phyloP scores from a whole-genome alignment of 2,797 vertebrate species.

The Threskiornis aethiopicus region DNA sequence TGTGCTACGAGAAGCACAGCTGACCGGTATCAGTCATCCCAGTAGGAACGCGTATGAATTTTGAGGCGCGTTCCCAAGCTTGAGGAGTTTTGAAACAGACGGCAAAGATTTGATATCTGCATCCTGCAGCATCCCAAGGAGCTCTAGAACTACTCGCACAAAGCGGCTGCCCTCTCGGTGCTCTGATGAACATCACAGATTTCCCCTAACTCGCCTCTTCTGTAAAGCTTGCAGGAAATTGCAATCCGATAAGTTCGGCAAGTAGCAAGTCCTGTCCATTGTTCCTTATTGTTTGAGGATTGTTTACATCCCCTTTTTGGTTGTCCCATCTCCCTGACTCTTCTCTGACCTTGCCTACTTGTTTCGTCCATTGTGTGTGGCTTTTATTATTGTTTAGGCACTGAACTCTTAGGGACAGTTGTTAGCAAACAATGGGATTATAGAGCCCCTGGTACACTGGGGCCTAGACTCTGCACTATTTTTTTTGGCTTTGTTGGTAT shows the following conservation, averaged over 20 bases:
- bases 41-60: accelerated
- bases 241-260: neutral
- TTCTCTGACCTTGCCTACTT: neutral
- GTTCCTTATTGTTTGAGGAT: constrained; percentile 31
- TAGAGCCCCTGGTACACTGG: neutral
- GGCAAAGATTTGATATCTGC: neutral
- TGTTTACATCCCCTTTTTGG: constrained; percentile 42
- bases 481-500: neutral
- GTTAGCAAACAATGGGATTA: neutral
- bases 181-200: constrained; percentile 56
- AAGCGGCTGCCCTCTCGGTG: neutral
- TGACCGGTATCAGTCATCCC: neutral
- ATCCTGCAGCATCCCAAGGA: neutral
- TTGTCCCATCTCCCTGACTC: constrained; percentile 52
- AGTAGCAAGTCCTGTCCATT: neutral
- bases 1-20: neutral
- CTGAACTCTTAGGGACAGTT: neutral
- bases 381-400: neutral
- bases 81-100: neutral
- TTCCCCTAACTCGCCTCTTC: constrained; percentile 6
- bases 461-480: neutral
- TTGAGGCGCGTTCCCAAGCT: neutral
- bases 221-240: constrained; percentile 42
- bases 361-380: neutral
- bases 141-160: neutral